Evolutionary conservation across 2,888 invertebrate genomes (phyloP).

Genomic region (Aspidiotus destructor): DNA sequence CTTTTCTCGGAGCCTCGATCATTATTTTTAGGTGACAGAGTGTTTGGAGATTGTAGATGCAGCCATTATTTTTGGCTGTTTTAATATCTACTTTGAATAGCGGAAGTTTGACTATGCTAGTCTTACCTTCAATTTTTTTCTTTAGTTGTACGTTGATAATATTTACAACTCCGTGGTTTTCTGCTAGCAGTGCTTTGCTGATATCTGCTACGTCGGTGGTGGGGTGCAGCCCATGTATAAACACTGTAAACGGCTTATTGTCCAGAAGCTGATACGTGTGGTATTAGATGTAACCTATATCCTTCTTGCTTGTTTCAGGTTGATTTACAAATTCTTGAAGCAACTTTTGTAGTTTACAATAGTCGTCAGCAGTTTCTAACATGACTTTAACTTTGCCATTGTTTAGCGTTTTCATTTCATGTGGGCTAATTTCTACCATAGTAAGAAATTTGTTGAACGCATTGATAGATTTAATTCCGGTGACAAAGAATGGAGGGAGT

Average conservation of each 20-base stretch:
- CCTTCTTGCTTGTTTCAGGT: neutral
- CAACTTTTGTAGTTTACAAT: neutral
- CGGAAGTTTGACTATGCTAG: too few species aligned
- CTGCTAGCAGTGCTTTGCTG: too few species aligned
- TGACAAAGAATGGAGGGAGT: neutral
- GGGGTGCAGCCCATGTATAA: too few species aligned
- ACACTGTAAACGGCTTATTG: neutral
- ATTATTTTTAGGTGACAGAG: too few species aligned
- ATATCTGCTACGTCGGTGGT: too few species aligned
- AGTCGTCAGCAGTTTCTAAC: neutral
- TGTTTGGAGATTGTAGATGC: too few species aligned
- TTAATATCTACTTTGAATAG: too few species aligned
- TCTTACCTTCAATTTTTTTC: too few species aligned
- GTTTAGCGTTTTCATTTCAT: conserved; percentile 3
- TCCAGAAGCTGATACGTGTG: neutral
- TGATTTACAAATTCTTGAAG: neutral
- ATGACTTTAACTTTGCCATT: neutral
- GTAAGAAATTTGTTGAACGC: neutral
- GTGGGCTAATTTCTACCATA: neutral
- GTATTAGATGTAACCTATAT: neutral
- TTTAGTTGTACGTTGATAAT: too few species aligned
- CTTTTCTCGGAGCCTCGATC: too few species aligned
- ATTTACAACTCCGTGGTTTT: too few species aligned
- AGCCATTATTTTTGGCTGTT: too few species aligned
- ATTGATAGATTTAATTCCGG: neutral